Percentiles rank a stretch among this genome's conserved stretches.
Evolutionary conservation across 2,113 vertebrate genomes (phyloP).

Genomic region (Syngnathus typhle): DNA sequence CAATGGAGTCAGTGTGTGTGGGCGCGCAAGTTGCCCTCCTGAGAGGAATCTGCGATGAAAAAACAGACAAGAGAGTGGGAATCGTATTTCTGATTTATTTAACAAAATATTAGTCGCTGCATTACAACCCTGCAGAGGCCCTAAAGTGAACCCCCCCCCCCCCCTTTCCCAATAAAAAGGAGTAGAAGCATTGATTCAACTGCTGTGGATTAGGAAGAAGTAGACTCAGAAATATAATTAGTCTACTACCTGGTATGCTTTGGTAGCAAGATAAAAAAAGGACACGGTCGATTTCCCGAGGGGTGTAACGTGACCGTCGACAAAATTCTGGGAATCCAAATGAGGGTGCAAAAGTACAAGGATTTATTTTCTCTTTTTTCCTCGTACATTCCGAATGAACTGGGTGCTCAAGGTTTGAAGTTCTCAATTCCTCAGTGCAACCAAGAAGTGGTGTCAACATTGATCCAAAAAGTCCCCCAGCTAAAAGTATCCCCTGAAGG

Average conservation of each 20-base stretch:
- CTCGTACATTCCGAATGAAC: background rate
- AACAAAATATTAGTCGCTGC: conserved; percentile 85
- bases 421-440: background rate
- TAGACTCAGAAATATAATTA: background rate
- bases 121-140: background rate
- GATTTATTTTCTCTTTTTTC: background rate
- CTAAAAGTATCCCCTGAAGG: background rate
- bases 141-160: too few relatives aligned
- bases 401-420: too few relatives aligned
- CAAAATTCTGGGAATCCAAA: background rate
- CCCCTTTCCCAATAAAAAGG: too few relatives aligned
- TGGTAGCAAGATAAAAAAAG: too few relatives aligned
- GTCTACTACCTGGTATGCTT: too few relatives aligned
- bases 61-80: conserved; percentile 53
- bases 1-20: background rate
- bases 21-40: background rate
- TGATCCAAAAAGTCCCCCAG: background rate
- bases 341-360: background rate
- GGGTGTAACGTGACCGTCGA: background rate
- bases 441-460: conserved; percentile 1
- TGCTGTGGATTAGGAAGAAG: background rate
- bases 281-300: background rate
- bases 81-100: conserved; percentile 91
- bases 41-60: background rate
- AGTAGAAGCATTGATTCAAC: background rate